phyloP scores from a whole-genome alignment of 1,140 invertebrate genomes.

The Apis laboriosa region DNA sequence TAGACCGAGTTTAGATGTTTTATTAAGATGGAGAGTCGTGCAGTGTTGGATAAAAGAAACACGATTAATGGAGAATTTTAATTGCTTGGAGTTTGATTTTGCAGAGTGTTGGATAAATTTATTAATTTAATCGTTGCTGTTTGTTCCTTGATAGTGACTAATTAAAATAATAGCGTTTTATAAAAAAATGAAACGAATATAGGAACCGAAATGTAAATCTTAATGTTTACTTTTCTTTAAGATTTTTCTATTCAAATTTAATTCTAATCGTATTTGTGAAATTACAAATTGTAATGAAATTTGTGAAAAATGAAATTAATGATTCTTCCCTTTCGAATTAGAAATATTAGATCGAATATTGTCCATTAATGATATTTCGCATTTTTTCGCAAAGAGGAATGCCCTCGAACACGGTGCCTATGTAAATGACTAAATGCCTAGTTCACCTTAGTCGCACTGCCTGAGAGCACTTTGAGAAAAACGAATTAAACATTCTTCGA shows the following conservation, averaged over 20 bases:
- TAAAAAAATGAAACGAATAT: too few species aligned
- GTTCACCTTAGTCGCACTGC: conserved; percentile 33
- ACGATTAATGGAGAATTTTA: background rate
- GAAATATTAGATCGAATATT: background rate
- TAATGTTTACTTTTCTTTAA: too few species aligned
- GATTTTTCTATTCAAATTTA: too few species aligned
- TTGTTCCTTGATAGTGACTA: too few species aligned
- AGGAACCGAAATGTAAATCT: too few species aligned
- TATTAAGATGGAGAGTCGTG: background rate
- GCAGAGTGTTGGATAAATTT: background rate
- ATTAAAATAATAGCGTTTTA: too few species aligned
- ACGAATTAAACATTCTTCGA: background rate
- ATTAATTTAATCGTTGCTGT: background rate
- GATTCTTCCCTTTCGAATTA: background rate
- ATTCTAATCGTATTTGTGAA: too few species aligned
- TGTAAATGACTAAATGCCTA: conserved; percentile 6
- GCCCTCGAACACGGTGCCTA: conserved; percentile 6
- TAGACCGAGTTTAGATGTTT: conserved; percentile 13
- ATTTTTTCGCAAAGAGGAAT: background rate
- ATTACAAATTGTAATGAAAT: too few species aligned
- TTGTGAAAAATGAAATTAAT: background rate
- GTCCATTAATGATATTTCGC: conserved; percentile 6
- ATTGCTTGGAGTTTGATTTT: background rate
- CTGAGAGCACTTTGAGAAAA: background rate
- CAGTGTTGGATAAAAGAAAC: conserved; percentile 13